phyloP scores from a whole-genome alignment of 1,140 invertebrate genomes.

The Scaptomyza hsui region DNA sequence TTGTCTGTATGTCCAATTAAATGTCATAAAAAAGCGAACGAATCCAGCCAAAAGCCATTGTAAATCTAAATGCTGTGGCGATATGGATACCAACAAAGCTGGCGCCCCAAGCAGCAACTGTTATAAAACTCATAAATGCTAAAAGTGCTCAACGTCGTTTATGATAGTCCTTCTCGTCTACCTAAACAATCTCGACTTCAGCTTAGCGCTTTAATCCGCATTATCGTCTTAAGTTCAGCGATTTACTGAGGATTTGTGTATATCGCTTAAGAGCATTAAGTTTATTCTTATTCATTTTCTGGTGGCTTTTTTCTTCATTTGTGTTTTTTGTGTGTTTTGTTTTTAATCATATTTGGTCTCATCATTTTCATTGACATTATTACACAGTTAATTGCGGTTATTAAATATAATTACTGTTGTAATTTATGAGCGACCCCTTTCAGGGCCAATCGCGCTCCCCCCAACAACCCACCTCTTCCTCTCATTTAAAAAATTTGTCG shows the following conservation, averaged over 20 bases:
- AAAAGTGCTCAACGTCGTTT: conserved; percentile 53
- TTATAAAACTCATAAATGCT: conserved; percentile 69
- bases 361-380: conserved; percentile 82
- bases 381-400: conserved; percentile 79
- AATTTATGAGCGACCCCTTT: conserved; percentile 81
- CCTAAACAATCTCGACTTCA: not conserved
- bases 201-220: conserved; percentile 53
- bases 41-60: conserved; percentile 46
- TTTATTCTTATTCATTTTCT: conserved; percentile 1
- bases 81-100: conserved; percentile 29
- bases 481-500: conserved; percentile 60
- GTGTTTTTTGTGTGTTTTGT: conserved; percentile 47
- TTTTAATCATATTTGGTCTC: conserved; percentile 78
- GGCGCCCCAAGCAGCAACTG: conserved; percentile 3
- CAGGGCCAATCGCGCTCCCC: conserved; percentile 46
- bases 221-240: conserved; percentile 57
- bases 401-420: conserved; percentile 80
- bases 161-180: conserved; percentile 44
- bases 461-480: conserved; percentile 1
- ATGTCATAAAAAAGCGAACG: conserved; percentile 60
- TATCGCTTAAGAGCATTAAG: conserved; percentile 7
- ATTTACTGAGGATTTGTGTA: conserved; percentile 39
- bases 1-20: conserved; percentile 63
- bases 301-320: conserved; percentile 3
- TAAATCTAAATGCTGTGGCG: conserved; percentile 62